Evolutionary conservation across 2,797 vertebrate genomes (phyloP).

Genomic region (Syngnathus acus): DNA sequence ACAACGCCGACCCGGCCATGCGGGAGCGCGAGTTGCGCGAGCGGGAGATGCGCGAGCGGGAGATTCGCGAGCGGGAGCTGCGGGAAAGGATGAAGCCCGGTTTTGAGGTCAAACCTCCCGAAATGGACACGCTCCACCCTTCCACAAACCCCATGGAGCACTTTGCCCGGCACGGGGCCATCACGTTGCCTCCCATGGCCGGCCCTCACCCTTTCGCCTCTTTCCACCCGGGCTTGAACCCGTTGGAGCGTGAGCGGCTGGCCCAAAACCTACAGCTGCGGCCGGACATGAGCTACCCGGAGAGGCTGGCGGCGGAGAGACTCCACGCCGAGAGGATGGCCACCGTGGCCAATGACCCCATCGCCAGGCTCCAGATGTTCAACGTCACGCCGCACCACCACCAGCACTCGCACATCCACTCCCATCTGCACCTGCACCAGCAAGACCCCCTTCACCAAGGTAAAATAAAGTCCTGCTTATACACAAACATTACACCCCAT

Average conservation of each 20-base stretch:
- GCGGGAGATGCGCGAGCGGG: conserved; percentile 85
- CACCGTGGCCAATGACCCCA: conserved; percentile 90
- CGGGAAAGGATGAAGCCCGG: conserved; percentile 97
- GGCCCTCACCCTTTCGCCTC: conserved; percentile 91
- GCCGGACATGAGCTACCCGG: conserved; percentile 95
- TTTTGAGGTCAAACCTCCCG: conserved; percentile 96
- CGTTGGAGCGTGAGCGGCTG: conserved; percentile 90
- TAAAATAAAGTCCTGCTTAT: conserved; percentile 59
- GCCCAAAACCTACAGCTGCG: conserved; percentile 89
- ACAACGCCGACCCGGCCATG: conserved; percentile 89
- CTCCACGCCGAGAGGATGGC: conserved; percentile 97
- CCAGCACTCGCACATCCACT: conserved; percentile 99
- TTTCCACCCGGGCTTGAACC: conserved; percentile 93
- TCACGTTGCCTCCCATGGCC: conserved; percentile 84
- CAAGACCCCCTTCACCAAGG: conserved; percentile 98
- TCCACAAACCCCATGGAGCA: conserved; percentile 99
- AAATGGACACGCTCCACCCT: conserved; percentile 90
- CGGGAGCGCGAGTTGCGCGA: conserved; percentile 90
- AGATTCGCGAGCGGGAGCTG: conserved; percentile 89
- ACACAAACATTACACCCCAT: not conserved
- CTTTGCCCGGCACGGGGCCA: conserved; percentile 93
- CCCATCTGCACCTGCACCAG: conserved; percentile 97
- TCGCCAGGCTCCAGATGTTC: conserved; percentile 98
- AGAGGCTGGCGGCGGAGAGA: conserved; percentile 90
- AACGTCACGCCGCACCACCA: conserved; percentile 98